Evolutionary conservation across 2,113 vertebrate species (phyloP), one percentile per base, ranked within the genome.

Genomic region (Neodon shergylaensis): DNA sequence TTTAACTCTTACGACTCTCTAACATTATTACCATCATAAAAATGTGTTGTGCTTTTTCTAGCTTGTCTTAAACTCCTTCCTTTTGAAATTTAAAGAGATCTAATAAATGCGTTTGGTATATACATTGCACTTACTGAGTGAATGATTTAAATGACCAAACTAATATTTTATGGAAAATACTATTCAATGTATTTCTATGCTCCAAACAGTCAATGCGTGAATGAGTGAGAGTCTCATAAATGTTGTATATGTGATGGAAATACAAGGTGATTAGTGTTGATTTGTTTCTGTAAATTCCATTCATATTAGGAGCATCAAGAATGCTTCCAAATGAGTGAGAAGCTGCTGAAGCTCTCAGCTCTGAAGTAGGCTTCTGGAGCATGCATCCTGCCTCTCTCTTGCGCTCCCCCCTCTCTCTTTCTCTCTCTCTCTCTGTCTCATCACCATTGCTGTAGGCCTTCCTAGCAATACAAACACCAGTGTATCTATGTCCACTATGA

Each of bases 281-380:
- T 42, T 83, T 91, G 54, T 52, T 0, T 42, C 14, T 39, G 33
- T 14, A 24, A 90, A 95, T 66, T 66, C 22, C 39, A 81, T 93
- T 96, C 76, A 72, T 14, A 76, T 72, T 83, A 83, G 82, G 88
- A 96, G 33, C 52, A 14, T 58, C 82, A 84, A 83, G 81, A 94
- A 8, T 72, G 17, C 42, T 3, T 90, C 52, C 76, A 72, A 92
- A 83, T 90, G 90, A 89, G 17, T 66, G 91, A 79, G 44, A 36
- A 28, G 61, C 91, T 26, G 19, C 36, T 72, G 31, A 24, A 52
- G 5, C n/a, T 94, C 54, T 54, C 49, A 39, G 7, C 33, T 94
- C 21, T n/a, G 83, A 79, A 88, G 63, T 0, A 94, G 83, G 63
- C 28, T 92, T 52, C 36, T 5, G 19, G 49, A 74, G 52, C 17